Conservation (phyloP, 2,113 vertebrate species). For the Ochotona curzoniae region DNA sequence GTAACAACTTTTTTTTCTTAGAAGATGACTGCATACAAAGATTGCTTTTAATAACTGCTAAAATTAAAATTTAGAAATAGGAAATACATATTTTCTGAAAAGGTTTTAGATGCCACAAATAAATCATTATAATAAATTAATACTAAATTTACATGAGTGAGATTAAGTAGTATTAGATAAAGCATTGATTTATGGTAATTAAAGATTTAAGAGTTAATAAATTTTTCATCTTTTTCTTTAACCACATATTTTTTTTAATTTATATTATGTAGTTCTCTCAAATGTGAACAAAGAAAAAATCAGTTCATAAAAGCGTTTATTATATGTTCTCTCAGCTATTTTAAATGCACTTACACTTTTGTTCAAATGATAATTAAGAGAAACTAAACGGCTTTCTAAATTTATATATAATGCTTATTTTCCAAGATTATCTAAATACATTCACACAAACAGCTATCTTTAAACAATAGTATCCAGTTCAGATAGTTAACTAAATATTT, state of each 20-base stretch:
- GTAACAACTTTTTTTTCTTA: background rate
- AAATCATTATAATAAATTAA: background rate
- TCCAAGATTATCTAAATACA: background rate
- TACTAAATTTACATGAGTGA: background rate
- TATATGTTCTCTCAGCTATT: background rate
- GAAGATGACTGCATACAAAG: background rate
- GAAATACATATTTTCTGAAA: background rate
- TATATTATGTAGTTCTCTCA: background rate
- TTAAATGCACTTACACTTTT: background rate
- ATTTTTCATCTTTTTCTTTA: constrained; percentile 14
- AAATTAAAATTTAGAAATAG: background rate
- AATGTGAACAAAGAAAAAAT: background rate
- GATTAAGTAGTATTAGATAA: background rate
- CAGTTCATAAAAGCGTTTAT: background rate
- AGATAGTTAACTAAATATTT: constrained; percentile 15
- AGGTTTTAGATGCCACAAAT: background rate
- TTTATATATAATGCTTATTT: background rate
- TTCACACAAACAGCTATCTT: background rate
- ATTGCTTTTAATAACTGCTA: background rate
- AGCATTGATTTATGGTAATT: background rate
- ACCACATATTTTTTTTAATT: background rate
- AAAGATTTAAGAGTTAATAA: constrained; percentile 19
- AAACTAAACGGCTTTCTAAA: background rate
- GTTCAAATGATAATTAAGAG: background rate
- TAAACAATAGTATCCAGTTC: background rate